Evolutionary conservation across 2,888 invertebrate genomes (phyloP), one percentile per base, ranked within the genome.

Genomic region (Andrena fulva): DNA sequence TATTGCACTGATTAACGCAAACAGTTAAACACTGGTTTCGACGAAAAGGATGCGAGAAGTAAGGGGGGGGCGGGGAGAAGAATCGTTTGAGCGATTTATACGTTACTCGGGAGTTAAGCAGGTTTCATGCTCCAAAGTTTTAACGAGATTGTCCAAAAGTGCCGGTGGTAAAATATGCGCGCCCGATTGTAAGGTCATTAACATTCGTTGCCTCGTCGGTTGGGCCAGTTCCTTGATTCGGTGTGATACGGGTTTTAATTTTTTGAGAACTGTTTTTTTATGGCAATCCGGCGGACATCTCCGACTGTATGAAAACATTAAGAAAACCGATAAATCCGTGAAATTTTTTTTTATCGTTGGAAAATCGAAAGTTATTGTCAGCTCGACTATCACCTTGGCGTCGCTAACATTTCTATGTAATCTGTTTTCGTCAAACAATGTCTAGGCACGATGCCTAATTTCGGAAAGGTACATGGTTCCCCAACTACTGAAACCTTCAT

Each of bases 91-190:
- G 20, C 1, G 24, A 63, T 35, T 12, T 60, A 80, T 73, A 77
- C 75, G 31, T 91, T 93, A 93, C 93, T 93, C 93, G 2, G 93
- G 92, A 3, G 92, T 90, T 31, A 93, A 76, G 24, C 91, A 91
- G 0, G 92, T 86, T 77, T 90, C 90, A 4, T 79, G 85, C 76
- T 93, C 93, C 24, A 93, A 59, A 2, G 88, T 82, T 60, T 89
- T 90, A 2, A 92, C 87, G 33, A 93, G 87, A 82, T 91, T 90
- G 24, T 92, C 89, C 4, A 93, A 72, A 35, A 92, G 80, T 29
- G 89, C 84, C 1, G 89, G 79, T 2, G 92, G 89, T n/a, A 94
- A 71, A 5, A 77, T 84, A 0, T 70, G 70, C 1, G 87, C 89
- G 2, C 89, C 87, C 56, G 92, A 87, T 52, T 89, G 79, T 12